phyloP scores from a whole-genome alignment of 2,113 vertebrate species.

The Candoia aspera region DNA sequence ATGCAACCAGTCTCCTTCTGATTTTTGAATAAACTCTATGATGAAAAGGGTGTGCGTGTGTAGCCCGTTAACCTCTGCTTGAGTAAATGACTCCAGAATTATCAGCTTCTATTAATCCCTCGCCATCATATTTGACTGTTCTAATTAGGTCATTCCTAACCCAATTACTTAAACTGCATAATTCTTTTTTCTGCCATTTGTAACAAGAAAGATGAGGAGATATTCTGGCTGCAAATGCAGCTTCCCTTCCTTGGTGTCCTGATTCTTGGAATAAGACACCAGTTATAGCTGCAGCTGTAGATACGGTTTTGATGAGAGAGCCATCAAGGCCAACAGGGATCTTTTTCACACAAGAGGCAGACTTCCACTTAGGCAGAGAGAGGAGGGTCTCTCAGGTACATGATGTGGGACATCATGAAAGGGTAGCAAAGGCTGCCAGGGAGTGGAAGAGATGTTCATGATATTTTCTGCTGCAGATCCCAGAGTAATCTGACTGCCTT shows the following conservation, averaged over 20 bases:
- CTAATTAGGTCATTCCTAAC: slow-evolving; percentile 57
- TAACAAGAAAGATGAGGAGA: neutral
- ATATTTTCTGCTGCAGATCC: neutral
- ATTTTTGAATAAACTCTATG: neutral
- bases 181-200: slow-evolving; percentile 61
- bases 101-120: slow-evolving; percentile 60
- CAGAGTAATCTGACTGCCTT: neutral
- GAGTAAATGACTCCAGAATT: slow-evolving; percentile 38
- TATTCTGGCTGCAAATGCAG: slow-evolving; percentile 24
- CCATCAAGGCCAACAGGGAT: neutral
- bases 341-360: neutral
- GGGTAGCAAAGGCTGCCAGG: neutral
- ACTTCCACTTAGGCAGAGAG: neutral
- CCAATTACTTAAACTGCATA: slow-evolving; percentile 62
- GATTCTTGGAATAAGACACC: neutral
- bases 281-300: slow-evolving; percentile 22
- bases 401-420: neutral
- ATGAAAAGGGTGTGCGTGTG: neutral
- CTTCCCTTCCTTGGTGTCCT: slow-evolving; percentile 23
- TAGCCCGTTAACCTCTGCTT: neutral
- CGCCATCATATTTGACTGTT: slow-evolving; percentile 60
- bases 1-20: neutral
- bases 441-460: neutral
- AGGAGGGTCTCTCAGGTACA: neutral
- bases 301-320: slow-evolving; percentile 56